Evolutionary conservation across 2,113 vertebrate species (phyloP), one percentile per base, ranked within the genome.

Genomic region (Gallinago jamesoni): DNA sequence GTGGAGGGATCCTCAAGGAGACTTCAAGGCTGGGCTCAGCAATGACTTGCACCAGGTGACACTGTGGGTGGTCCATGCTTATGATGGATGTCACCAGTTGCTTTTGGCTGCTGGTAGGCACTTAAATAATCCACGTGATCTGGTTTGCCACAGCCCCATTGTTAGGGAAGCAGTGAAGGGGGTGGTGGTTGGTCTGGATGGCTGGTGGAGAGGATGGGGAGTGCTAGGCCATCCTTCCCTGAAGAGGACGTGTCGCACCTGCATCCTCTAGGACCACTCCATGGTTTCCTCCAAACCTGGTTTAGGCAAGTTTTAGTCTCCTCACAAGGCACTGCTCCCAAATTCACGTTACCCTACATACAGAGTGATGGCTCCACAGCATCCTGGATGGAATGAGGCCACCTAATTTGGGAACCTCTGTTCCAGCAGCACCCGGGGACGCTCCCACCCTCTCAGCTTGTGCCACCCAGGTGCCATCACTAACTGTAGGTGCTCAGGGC

Each of bases 401-500:
- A 39, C 83, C 70, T 53, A 7, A 37, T 85, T 23, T 28, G 82
- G 79, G 93, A 96, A 47, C 66, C n/a, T 79, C 25, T 45, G 4
- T 74, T 89, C 77, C 81, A 70, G 60, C 45, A 69, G 81, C 64
- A 37, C 39, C 39, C 0, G 0, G 53, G 39, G 57, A 30, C 1
- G 2, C 27, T 92, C 53, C 78, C 43, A 56, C 25, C 53, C 70
- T 75, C 31, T 31, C 3, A 6, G 25, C 67, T 37, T 37, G 63
- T 56, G 84, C 83, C 48, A 41, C 86, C 53, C 43, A 1, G 0
- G 39, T 37, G 84, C 63, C 47, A 0, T 56, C 91, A 56, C 39
- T 0, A 0, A 6, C 30, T 0, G 2, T 10, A 39, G 85, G 41
- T 0, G 0, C 79, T 82, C 41, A 33, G 43, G 69, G 74, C 82